These are phyloP conservation scores for Drosophila diplacantha DNA, from an alignment of 2,888 invertebrate genomes.

Conservation along the genomic window DNA sequence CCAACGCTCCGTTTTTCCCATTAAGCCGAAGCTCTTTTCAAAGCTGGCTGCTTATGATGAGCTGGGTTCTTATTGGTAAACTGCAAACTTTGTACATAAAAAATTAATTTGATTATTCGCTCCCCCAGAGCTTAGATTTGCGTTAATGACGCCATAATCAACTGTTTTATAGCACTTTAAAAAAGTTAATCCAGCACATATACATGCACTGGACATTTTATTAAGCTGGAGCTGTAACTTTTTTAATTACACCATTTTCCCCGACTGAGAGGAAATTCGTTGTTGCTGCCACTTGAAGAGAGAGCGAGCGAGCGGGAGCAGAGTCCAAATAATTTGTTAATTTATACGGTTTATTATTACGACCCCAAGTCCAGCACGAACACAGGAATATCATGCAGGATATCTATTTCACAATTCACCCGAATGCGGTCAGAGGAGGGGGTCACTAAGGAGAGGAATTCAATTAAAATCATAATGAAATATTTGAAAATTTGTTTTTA, in stretches of 20 bases:
- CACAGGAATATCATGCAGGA: not conserved
- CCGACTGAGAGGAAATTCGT: not conserved
- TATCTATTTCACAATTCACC: slow-evolving; percentile 8
- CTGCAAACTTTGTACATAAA: slow-evolving; percentile 65
- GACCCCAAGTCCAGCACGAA: not conserved
- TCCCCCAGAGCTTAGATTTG: slow-evolving; percentile 44
- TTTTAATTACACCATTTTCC: slow-evolving; percentile 62
- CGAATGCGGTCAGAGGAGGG: slow-evolving; percentile 7
- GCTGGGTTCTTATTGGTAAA: slow-evolving; percentile 57
- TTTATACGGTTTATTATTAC: slow-evolving; percentile 22
- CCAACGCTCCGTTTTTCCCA: slow-evolving; percentile 14
- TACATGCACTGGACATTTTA: slow-evolving; percentile 23
- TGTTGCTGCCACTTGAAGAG: slow-evolving; percentile 3
- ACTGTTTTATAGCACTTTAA: slow-evolving; percentile 70
- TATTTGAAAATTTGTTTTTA: slow-evolving; percentile 69
- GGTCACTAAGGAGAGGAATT: slow-evolving; percentile 41
- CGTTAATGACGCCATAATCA: slow-evolving; percentile 71
- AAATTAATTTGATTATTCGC: slow-evolving; percentile 71
- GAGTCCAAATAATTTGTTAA: slow-evolving; percentile 21
- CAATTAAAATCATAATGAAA: slow-evolving; percentile 74
- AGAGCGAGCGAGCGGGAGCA: not conserved
- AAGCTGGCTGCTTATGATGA: slow-evolving; percentile 61
- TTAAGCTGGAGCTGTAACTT: slow-evolving; percentile 44
- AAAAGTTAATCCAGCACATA: slow-evolving; percentile 52
- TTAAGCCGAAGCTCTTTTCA: slow-evolving; percentile 43